Evolutionary conservation across 1,140 invertebrate genomes (phyloP), one percentile per base, ranked within the genome.

Genomic region (Habropoda laboriosa): DNA sequence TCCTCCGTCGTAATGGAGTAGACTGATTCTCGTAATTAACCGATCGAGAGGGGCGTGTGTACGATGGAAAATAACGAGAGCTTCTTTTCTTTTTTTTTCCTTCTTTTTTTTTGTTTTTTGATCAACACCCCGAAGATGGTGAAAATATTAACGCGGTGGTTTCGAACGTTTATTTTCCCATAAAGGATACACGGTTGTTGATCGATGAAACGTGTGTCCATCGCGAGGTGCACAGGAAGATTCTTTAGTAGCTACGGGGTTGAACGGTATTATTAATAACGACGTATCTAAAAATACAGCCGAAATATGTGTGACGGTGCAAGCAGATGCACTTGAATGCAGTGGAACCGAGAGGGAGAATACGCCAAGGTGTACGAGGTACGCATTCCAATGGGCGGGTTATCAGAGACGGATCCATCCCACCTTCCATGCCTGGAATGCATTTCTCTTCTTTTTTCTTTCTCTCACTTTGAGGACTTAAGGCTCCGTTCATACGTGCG

Each of bases 301-400:
- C 73, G 72, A 75, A 85, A 85, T 85, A 82, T 85, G 30, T 67
- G 55, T 51, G 70, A 45, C 63, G 21, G 40, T 40, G 21, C 70
- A 42, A 57, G 80, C 74, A 76, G 80, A 78, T 86, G 78, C 78
- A 81, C 64, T 86, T 58, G 71, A 83, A 72, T 81, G 66, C 79
- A 73, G 81, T 81, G 55, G 82, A 81, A 87, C 57, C 76, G 80
- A 83, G 84, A 88, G 85, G 85, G 76, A 85, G 82, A 77, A 86
- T 86, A 81, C 82, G 89, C 89, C 88, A 91, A 90, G 90, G 88
- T 90, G 89, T 88, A 90, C 90, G 89, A 89, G 89, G 90, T 91
- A 89, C 83, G 87, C 91, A 92, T 92, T 92, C 91, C 91, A 85
- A 91, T 90, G 90, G 88, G 87, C 89, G 89, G 90, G 87, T 91